These are phyloP conservation scores for Drosophila paulistorum DNA, from an alignment of 1,140 invertebrate genomes.

Conservation along the genomic window DNA sequence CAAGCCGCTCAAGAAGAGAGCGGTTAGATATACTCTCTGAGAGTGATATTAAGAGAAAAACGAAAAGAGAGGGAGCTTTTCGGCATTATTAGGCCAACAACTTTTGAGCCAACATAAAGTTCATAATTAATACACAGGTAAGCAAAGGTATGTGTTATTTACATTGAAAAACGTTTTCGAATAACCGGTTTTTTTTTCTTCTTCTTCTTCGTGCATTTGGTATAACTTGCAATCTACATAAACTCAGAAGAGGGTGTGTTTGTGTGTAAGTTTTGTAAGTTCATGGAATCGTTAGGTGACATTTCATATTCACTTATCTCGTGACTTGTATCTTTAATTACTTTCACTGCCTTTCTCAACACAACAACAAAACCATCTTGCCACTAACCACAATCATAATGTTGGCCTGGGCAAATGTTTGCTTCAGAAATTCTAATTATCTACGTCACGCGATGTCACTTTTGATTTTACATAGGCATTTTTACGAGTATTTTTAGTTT, in stretches of 20 bases:
- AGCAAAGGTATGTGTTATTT: constrained; percentile 48
- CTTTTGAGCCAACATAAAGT: constrained; percentile 61
- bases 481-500: constrained; percentile 37
- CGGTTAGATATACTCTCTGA: not conserved
- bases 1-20: constrained; percentile 6
- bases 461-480: constrained; percentile 50
- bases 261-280: constrained; percentile 14
- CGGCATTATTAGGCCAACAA: constrained; percentile 79
- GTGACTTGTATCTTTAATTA: constrained; percentile 69
- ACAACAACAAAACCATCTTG: constrained; percentile 24
- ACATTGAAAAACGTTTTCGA: constrained; percentile 61
- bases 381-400: constrained; percentile 29
- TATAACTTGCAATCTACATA: constrained; percentile 46
- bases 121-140: constrained; percentile 51
- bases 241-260: constrained; percentile 29
- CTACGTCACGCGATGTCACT: constrained; percentile 65
- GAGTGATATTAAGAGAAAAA: not conserved
- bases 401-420: constrained; percentile 46
- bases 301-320: constrained; percentile 60
- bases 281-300: constrained; percentile 40
- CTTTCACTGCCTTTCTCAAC: constrained; percentile 73
- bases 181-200: constrained; percentile 61
- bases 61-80: constrained; percentile 21
- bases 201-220: constrained; percentile 50
- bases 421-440: constrained; percentile 63